Evolutionary conservation across 53 echinoderm and acorn worm genomes (phyloP).

Genomic region (Mesocentrotus franciscanus): DNA sequence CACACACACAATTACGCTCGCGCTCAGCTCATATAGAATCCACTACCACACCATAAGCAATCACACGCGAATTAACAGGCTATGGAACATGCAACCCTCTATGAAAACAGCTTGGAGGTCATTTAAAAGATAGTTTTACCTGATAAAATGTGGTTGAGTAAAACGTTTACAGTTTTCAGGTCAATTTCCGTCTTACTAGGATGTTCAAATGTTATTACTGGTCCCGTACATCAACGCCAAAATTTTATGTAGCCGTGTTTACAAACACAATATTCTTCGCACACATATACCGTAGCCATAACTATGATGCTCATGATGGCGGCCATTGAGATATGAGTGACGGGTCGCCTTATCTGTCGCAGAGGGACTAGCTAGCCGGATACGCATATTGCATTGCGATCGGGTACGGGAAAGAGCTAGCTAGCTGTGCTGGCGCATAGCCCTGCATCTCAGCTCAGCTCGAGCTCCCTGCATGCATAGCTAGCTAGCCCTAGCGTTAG

Average conservation of each 20-base stretch:
- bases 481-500: too few species aligned
- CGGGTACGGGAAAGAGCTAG: neutral
- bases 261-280: constrained; percentile 28
- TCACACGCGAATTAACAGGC: neutral
- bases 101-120: neutral
- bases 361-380: constrained; percentile 46
- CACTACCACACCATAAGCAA: neutral
- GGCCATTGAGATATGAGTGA: constrained; percentile 82
- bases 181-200: constrained; percentile 8
- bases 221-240: constrained; percentile 22
- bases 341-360: constrained; percentile 80
- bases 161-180: constrained; percentile 9
- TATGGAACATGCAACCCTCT: neutral
- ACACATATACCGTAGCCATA: constrained; percentile 52
- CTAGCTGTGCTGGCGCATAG: too few species aligned
- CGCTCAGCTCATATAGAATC: neutral
- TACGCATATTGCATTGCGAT: neutral
- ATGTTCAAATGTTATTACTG: neutral
- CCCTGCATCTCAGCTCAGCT: too few species aligned
- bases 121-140: neutral
- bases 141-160: constrained; percentile 16
- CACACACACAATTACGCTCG: neutral
- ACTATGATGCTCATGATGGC: constrained; percentile 81
- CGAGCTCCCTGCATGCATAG: too few species aligned
- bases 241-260: constrained; percentile 40